Evolutionary conservation across 2,113 vertebrate species (phyloP).

Genomic region (Azemiops feae): DNA sequence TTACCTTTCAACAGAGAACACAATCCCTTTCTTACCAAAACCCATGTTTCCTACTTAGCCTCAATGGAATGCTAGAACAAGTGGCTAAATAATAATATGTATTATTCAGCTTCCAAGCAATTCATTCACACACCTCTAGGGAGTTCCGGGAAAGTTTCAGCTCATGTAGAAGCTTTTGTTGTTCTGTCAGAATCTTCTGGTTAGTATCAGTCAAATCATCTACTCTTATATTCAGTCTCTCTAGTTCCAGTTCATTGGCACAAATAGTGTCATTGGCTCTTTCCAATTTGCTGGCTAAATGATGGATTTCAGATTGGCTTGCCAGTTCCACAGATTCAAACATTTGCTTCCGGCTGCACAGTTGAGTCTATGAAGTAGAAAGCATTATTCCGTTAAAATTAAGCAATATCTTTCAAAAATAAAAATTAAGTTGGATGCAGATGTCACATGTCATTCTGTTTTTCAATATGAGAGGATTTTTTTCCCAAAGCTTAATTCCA

Average conservation of each 20-base stretch:
- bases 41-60: not conserved
- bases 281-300: slow-evolving; percentile 75
- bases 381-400: slow-evolving; percentile 11
- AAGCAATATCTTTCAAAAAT: not conserved
- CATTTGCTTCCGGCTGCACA: slow-evolving; percentile 65
- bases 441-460: not conserved
- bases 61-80: not conserved
- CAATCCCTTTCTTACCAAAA: not conserved
- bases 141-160: slow-evolving; percentile 74
- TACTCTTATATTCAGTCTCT: slow-evolving; percentile 75
- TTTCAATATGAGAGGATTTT: not conserved
- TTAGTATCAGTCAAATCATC: slow-evolving; percentile 67
- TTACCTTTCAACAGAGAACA: not conserved
- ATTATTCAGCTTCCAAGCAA: not conserved
- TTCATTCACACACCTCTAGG: slow-evolving; percentile 69
- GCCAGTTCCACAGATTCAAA: slow-evolving; percentile 76
- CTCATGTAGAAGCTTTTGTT: slow-evolving; percentile 71
- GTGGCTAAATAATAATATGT: not conserved
- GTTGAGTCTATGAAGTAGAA: slow-evolving; percentile 70
- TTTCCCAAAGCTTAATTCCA: not conserved
- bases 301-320: slow-evolving; percentile 77
- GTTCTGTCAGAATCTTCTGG: slow-evolving; percentile 61
- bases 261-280: slow-evolving; percentile 77
- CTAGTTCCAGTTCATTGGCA: slow-evolving; percentile 81
- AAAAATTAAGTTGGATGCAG: slow-evolving; percentile 23